phyloP scores from a whole-genome alignment of 2,888 invertebrate species.

The Andrena flavipes region DNA sequence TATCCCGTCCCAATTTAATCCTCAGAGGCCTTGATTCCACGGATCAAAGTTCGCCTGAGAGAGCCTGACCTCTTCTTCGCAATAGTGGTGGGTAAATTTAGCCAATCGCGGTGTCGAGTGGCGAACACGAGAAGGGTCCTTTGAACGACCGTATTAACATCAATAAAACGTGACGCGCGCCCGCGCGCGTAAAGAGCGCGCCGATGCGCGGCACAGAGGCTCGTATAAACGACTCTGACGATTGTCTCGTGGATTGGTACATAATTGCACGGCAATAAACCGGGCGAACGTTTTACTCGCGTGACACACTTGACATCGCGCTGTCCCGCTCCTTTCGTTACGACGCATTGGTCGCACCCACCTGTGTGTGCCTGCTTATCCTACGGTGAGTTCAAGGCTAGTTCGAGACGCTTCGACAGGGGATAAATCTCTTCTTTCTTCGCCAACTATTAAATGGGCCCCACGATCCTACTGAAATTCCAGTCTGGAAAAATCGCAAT shows the following conservation, averaged over 20 bases:
- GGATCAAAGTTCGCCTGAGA: constrained; percentile 27
- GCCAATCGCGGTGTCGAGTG: constrained; percentile 36
- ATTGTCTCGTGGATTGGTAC: constrained; percentile 49
- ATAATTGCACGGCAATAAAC: constrained; percentile 61
- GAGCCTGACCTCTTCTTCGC: constrained; percentile 37
- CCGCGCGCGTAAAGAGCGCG: constrained; percentile 14
- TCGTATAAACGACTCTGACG: constrained; percentile 48
- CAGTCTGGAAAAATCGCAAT: background rate
- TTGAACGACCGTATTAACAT: constrained; percentile 58
- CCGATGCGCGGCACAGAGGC: constrained; percentile 16
- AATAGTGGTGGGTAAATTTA: constrained; percentile 37
- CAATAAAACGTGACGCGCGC: constrained; percentile 57
- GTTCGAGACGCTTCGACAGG: constrained; percentile 15
- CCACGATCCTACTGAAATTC: background rate
- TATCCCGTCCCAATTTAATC: constrained; percentile 2
- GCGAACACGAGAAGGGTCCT: constrained; percentile 35
- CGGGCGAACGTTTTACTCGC: constrained; percentile 61
- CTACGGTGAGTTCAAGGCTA: constrained; percentile 60
- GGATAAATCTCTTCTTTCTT: constrained; percentile 24
- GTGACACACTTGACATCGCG: constrained; percentile 66
- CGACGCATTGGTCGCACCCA: constrained; percentile 45
- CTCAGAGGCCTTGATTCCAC: constrained; percentile 9
- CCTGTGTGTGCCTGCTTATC: constrained; percentile 26
- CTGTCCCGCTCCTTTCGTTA: constrained; percentile 45
- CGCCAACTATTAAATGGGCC: background rate